These are phyloP conservation scores for Nomada ferruginata DNA, from an alignment of 2,888 invertebrate species.

Conservation along the genomic window DNA sequence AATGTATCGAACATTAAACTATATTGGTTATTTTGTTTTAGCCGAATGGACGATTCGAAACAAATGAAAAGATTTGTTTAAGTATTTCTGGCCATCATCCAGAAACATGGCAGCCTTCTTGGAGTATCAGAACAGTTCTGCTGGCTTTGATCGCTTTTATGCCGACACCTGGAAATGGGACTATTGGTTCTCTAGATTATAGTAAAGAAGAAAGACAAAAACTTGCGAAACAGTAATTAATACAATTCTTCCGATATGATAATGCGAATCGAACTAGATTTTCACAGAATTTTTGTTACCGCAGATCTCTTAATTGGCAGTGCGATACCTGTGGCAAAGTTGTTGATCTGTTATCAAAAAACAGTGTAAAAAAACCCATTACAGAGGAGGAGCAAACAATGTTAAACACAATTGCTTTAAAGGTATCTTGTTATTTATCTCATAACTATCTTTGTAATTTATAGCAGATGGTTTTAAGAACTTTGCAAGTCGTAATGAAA, in stretches of 20 bases:
- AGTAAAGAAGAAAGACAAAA: constrained; percentile 92
- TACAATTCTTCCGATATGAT: not conserved
- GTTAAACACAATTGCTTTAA: constrained; percentile 85
- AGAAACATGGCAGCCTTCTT: constrained; percentile 99
- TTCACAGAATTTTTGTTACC: constrained; percentile 39
- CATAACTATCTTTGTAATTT: not conserved
- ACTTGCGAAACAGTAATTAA: constrained; percentile 90
- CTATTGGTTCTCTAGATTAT: constrained; percentile 96
- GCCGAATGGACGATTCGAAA: constrained; percentile 97
- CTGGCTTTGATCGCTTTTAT: constrained; percentile 97
- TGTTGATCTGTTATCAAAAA: constrained; percentile 84
- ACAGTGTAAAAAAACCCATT: constrained; percentile 82
- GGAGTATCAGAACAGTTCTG: constrained; percentile 97
- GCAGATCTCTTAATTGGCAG: constrained; percentile 87
- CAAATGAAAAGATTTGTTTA: constrained; percentile 96
- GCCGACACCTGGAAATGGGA: constrained; percentile 95
- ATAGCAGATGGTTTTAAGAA: not conserved
- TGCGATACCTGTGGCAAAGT: constrained; percentile 88
- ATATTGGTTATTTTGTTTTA: constrained; percentile 79
- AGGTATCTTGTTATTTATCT: constrained; percentile 78
- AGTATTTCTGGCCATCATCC: constrained; percentile 98
- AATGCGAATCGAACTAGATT: not conserved
- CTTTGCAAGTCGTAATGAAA: not conserved
- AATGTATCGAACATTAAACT: not conserved
- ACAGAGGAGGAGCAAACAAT: constrained; percentile 86